Evolutionary conservation across 2,888 invertebrate genomes (phyloP), one percentile per base, ranked within the genome.

Genomic region (Oxycera nigricornis): DNA sequence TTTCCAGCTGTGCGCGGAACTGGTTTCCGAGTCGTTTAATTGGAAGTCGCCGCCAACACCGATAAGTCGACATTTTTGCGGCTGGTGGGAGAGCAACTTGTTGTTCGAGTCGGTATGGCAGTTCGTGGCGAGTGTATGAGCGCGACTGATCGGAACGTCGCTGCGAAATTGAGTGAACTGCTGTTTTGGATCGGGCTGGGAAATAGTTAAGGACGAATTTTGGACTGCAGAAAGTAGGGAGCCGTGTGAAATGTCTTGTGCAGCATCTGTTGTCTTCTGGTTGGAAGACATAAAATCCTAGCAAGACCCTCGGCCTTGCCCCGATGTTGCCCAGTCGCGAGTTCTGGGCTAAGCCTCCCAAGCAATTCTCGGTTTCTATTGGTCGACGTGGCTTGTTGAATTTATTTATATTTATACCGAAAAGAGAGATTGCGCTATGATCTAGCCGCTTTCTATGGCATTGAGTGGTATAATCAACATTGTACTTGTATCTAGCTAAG

Each of bases 111-210:
- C 70, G 70, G 35, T 70, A 70, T 52, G 28, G 70, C 55, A 70
- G 70, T 35, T 52, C 50, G 9, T 17, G 9, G 14, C 22, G 50
- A 50, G 31, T 62, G 35, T 35, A 65, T 65, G 65, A 41, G 70
- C 55, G 52, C 73, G 73, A 70, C 75, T 62, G 75, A 65, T 73
- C 75, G 22, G 61, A 59, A 52, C 35, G 50, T 35, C 46, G 59
- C 52, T 75, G 57, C 52, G 39, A 20, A 11, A 0, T 55, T 26
- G 41, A 73, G 55, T 73, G 75, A 73, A 41, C 11, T 35, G n/a
- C 55, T 55, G 22, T 31, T 31, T 20, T 9, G 55, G 55, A 52
- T 52, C 30, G 22, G 26, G 50, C 30, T 41, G 2, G 17, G 30
- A 59, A 28, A 22, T 26, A 30, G 24, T 59, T 55, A 35, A 35